A percentile compares a stretch with the other conserved stretches of the same genome.
These are phyloP conservation scores for Agrotis puta DNA, from an alignment of 2,888 invertebrate genomes.

Conservation along the genomic window DNA sequence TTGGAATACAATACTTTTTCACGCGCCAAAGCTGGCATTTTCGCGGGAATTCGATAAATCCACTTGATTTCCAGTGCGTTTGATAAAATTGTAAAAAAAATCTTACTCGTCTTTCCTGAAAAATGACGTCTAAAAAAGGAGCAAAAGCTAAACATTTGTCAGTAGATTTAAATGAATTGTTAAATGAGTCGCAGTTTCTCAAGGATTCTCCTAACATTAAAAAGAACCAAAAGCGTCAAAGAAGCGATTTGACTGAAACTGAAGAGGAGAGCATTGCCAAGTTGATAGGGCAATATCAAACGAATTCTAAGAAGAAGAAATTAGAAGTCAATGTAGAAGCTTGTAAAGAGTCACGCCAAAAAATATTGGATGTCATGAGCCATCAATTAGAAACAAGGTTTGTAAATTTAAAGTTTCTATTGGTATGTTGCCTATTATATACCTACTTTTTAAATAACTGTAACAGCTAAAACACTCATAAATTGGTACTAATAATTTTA, in stretches of 20 bases:
- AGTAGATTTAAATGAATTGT: slow-evolving; percentile 76
- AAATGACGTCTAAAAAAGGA: slow-evolving; percentile 78
- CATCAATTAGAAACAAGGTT: slow-evolving; percentile 81
- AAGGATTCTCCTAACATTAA: slow-evolving; percentile 76
- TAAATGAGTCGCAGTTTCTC: slow-evolving; percentile 77
- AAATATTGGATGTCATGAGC: slow-evolving; percentile 78
- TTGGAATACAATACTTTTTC: slow-evolving; percentile 29
- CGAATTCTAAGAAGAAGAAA: slow-evolving; percentile 77
- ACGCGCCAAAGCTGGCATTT: slow-evolving; percentile 43
- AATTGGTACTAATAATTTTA: slow-evolving; percentile 23
- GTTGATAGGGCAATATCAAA: slow-evolving; percentile 73
- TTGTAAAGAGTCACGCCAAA: slow-evolving; percentile 78
- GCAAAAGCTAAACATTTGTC: slow-evolving; percentile 76
- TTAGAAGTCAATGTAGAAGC: slow-evolving; percentile 70
- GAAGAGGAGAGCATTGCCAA: slow-evolving; percentile 76
- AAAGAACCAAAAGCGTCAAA: slow-evolving; percentile 75
- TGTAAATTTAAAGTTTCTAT: slow-evolving; percentile 4
- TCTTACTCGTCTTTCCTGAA: background rate
- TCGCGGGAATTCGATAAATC: slow-evolving; percentile 46
- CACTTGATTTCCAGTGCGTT: background rate
- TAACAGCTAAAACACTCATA: too few species aligned
- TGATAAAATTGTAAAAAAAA: background rate
- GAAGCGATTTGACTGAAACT: slow-evolving; percentile 66
- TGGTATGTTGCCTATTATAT: background rate
- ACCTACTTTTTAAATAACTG: background rate